Evolutionary conservation across 2,113 vertebrate species (phyloP).

Genomic region (Xenus cinereus): DNA sequence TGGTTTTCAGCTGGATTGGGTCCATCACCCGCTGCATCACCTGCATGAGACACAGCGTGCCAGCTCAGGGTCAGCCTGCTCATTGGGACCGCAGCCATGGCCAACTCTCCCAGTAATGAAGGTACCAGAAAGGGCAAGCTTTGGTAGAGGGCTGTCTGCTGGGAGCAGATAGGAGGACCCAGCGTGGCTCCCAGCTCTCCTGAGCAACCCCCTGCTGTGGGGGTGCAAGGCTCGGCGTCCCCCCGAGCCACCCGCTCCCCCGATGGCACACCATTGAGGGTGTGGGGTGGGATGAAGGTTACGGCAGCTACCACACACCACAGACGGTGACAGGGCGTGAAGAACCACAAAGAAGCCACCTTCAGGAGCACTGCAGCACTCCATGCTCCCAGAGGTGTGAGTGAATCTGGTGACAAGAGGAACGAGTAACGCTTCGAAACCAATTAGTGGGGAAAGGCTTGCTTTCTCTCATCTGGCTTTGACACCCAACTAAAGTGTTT

Average conservation of each 20-base stretch:
- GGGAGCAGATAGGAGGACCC: not conserved
- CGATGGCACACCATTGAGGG: fast-evolving
- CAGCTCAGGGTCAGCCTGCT: not conserved
- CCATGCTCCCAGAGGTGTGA: not conserved
- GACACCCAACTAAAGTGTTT: constrained; percentile 13
- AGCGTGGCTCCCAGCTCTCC: not conserved
- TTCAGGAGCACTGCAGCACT: not conserved
- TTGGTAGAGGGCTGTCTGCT: not conserved
- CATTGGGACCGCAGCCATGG: fast-evolving
- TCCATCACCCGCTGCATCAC: not conserved
- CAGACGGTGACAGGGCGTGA: fast-evolving
- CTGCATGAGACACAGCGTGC: fast-evolving
- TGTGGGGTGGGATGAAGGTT: not conserved
- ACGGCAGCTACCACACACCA: not conserved
- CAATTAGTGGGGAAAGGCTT: constrained; percentile 22
- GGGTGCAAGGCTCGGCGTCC: not conserved
- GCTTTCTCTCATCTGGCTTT: constrained; percentile 19
- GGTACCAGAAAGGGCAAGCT: not conserved
- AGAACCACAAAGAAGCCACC: not conserved
- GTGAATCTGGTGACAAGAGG: constrained; percentile 4
- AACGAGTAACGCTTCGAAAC: not conserved
- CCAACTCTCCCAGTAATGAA: not conserved
- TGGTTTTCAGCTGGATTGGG: not conserved
- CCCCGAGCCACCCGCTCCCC: not conserved
- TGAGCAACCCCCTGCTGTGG: not conserved